Conservation (phyloP, 2,797 vertebrate species). For the Chromobotia macracanthus region DNA sequence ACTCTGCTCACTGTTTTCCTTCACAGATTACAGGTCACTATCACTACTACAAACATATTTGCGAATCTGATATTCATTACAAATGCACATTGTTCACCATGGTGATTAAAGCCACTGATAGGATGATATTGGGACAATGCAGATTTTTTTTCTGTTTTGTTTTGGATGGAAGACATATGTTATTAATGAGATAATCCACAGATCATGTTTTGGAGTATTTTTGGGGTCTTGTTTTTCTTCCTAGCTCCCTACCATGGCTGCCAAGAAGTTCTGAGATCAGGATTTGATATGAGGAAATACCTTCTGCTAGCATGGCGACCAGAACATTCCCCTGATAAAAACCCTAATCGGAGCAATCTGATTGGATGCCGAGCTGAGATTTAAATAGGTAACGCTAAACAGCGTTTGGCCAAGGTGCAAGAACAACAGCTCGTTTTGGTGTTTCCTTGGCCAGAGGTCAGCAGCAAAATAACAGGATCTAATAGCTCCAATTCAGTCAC, state of each 20-base stretch:
- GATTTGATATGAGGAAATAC: conserved; percentile 70
- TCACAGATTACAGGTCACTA: conserved; percentile 17
- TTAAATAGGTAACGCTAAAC: conserved; percentile 65
- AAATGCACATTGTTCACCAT: conserved; percentile 34
- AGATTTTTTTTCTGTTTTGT: neutral
- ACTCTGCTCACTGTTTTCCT: conserved; percentile 15
- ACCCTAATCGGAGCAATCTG: conserved; percentile 49
- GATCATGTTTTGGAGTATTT: conserved; percentile 53
- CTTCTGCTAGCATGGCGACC: conserved; percentile 57
- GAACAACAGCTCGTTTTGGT: conserved; percentile 73
- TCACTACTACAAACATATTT: conserved; percentile 26
- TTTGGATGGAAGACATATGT: conserved; percentile 38
- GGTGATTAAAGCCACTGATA: conserved; percentile 1
- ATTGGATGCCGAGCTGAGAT: conserved; percentile 53
- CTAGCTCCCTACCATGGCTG: conserved; percentile 39
- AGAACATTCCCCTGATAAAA: conserved; percentile 66
- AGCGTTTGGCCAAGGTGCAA: conserved; percentile 66
- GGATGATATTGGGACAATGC: conserved; percentile 28
- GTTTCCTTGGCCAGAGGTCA: conserved; percentile 71
- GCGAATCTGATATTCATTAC: conserved; percentile 22
- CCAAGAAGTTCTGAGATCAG: conserved; percentile 56
- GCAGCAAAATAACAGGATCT: conserved; percentile 66
- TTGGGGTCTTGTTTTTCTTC: conserved; percentile 42
- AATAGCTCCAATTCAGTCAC: conserved; percentile 69
- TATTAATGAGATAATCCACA: conserved; percentile 47